Percentiles rank a stretch among this genome's conserved stretches.
Evolutionary conservation across 2,797 vertebrate genomes (phyloP).

Genomic region (Crenuchus spilurus): DNA sequence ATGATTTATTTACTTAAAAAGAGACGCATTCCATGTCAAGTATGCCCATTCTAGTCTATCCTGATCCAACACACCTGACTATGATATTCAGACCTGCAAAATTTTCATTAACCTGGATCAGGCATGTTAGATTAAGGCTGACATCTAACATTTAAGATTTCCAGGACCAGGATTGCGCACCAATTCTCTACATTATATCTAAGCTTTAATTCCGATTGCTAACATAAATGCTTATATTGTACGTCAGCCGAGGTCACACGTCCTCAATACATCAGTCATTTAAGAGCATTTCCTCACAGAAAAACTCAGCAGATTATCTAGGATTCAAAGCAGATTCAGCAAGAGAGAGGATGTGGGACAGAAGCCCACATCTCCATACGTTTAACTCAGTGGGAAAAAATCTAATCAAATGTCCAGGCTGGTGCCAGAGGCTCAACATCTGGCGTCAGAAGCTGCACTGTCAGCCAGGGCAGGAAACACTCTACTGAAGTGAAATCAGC

Average conservation of each 20-base stretch:
- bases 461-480: background rate
- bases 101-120: no score
- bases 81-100: no score
- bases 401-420: constrained; percentile 10
- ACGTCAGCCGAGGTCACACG: background rate
- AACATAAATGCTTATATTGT: background rate
- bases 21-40: no score
- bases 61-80: no score
- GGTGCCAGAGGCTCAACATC: background rate
- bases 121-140: no score
- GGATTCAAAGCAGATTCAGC: background rate
- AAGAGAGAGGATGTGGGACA: background rate
- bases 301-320: background rate
- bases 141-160: no score
- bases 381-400: background rate
- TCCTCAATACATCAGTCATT: background rate
- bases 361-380: background rate
- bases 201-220: background rate
- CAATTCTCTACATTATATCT: background rate
- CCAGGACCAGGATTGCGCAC: no score
- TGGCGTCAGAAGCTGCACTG: background rate
- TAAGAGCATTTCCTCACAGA: background rate
- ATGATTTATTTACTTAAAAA: no score
- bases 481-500: background rate
- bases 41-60: no score